Conservation (phyloP, 2,797 vertebrate genomes). For the Hirundo rustica region DNA sequence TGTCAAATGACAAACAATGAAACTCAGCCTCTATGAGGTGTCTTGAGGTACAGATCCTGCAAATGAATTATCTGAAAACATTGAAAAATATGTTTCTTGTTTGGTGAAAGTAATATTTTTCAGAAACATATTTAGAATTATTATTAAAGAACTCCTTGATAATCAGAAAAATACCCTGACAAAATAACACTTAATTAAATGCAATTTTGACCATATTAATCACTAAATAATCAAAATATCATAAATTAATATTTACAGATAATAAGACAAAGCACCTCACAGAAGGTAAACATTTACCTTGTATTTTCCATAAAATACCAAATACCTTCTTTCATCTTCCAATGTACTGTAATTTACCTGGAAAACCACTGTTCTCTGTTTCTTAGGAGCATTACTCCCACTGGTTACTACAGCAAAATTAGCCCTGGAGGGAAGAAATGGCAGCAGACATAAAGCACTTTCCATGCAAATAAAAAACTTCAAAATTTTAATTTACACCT, state of each 20-base stretch:
- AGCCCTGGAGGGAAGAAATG: not conserved
- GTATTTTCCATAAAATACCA: not conserved
- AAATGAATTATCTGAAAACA: not conserved
- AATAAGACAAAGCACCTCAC: not conserved
- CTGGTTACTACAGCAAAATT: not conserved
- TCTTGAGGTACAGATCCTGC: not conserved
- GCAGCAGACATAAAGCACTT: not conserved
- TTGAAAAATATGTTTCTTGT: not conserved
- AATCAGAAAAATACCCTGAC: accelerated
- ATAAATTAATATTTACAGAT: not conserved
- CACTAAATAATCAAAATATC: not conserved
- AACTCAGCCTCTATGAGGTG: not conserved
- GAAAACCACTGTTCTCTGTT: not conserved
- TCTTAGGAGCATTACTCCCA: not conserved
- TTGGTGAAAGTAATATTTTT: not conserved
- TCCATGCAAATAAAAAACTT: not conserved
- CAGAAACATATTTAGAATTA: not conserved
- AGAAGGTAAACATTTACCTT: not conserved
- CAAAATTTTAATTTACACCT: not conserved
- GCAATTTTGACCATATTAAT: not conserved
- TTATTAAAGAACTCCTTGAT: not conserved
- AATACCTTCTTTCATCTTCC: not conserved
- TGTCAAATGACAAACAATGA: not conserved
- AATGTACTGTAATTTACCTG: not conserved
- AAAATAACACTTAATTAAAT: not conserved